Base-by-base conservation (phyloP, 2,888 invertebrate species). In the Cheilosia urbana region DNA sequence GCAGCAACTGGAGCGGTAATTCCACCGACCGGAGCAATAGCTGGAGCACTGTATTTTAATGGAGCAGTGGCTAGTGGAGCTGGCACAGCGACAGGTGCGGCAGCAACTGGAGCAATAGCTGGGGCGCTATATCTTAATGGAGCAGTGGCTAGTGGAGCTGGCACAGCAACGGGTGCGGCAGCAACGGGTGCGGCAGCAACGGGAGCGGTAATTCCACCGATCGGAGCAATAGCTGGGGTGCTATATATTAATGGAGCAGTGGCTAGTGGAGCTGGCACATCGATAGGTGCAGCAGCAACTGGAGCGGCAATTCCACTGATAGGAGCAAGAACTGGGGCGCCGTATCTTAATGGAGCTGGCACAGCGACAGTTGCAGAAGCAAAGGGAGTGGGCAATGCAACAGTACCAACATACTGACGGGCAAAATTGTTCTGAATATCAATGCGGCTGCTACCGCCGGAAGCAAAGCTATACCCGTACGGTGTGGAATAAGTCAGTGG, bases 371-470 rank as follows among this genome's bases (percentile, higher is more conserved):
- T 76, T 9, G 82, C 78, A 24, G 71, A 27, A 63, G 11, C 66
- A 2, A 66, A 17, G 1, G 57, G 49, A 51, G 72, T 47, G 17
- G 47, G 45, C 11, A 34, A 11, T 5, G 47, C 30, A 17, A 69
- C 4, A 37, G 62, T n/a, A n/a, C n/a, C n/a, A n/a, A n/a, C 71
- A 88, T 94, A 93, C 0, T 95, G 66, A n/a, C 78, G 65, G 40
- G 73, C 87, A 11, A 85, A 80, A 53, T 85, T 87, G 47, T 87
- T 84, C 1, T 85, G 81, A 1, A 87, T 72, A 19, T 88, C 79
- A 17, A 87, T 68, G 37, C 83, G 87, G 42, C 83, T 78, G 19
- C 82, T 75, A n/a, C 68, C 71, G 21, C 83, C 62, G 0, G 85
- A 60, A 5, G 68, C 76, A 3, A 80, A 42, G 1, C 45, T 63